Evolutionary conservation across 2,888 invertebrate genomes (phyloP).

Genomic region (Oscheius sp.): DNA sequence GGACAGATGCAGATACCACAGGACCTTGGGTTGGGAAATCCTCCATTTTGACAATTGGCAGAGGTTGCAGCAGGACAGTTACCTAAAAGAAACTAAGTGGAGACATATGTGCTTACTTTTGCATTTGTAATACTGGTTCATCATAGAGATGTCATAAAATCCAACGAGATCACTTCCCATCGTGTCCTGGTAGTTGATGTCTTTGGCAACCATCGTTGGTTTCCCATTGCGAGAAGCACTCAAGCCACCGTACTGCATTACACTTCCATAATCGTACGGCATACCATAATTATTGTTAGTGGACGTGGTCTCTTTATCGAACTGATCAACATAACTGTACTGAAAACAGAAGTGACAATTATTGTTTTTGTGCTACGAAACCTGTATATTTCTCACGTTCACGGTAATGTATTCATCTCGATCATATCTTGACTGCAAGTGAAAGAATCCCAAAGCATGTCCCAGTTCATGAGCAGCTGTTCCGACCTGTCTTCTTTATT

Average conservation of each 20-base stretch:
- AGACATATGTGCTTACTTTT: slow-evolving; percentile 41
- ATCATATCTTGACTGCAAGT: slow-evolving; percentile 67
- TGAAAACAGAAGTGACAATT: background rate
- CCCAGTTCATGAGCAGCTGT: slow-evolving; percentile 70
- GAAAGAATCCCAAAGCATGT: slow-evolving; percentile 70
- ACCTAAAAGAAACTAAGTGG: slow-evolving; percentile 26
- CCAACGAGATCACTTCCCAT: slow-evolving; percentile 63
- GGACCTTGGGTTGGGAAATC: slow-evolving; percentile 61
- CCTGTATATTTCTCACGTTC: slow-evolving; percentile 34
- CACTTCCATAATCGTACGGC: slow-evolving; percentile 68
- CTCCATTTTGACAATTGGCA: slow-evolving; percentile 63
- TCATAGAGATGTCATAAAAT: slow-evolving; percentile 66
- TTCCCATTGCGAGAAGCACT: slow-evolving; percentile 54
- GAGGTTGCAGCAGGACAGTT: slow-evolving; percentile 44
- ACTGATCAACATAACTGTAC: slow-evolving; percentile 55
- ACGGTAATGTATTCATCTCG: slow-evolving; percentile 46
- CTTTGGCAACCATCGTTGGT: slow-evolving; percentile 58
- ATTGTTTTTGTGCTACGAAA: background rate
- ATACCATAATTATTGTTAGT: slow-evolving; percentile 68
- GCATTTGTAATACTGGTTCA: slow-evolving; percentile 69
- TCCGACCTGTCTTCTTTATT: slow-evolving; percentile 58
- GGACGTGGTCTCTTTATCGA: slow-evolving; percentile 59
- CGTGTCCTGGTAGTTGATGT: slow-evolving; percentile 56
- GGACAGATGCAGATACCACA: slow-evolving; percentile 66
- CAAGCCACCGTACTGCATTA: slow-evolving; percentile 61